phyloP scores from a whole-genome alignment of 2,797 vertebrate genomes.

The Acrossocheilus wenchowensis region DNA sequence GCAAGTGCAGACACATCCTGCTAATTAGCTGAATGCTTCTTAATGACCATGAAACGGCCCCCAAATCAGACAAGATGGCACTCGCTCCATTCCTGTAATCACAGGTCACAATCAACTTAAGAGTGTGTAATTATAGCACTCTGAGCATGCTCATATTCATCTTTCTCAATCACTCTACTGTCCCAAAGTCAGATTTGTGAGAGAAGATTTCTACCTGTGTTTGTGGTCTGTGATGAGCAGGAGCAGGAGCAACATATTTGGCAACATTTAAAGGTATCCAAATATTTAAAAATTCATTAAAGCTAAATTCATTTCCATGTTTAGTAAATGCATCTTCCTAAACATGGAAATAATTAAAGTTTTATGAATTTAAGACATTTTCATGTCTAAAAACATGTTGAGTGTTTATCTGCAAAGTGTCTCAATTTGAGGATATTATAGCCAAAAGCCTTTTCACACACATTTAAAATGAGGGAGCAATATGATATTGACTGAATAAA shows the following conservation, averaged over 20 bases:
- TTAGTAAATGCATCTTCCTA: not conserved
- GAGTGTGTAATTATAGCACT: constrained; percentile 46
- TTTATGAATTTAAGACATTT: not conserved
- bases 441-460: too few species aligned
- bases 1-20: constrained; percentile 38
- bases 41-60: constrained; percentile 42
- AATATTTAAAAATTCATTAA: not conserved
- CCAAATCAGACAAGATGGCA: constrained; percentile 48
- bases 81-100: constrained; percentile 46
- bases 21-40: constrained; percentile 50
- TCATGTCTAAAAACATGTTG: not conserved
- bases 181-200: not conserved
- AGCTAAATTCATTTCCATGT: not conserved
- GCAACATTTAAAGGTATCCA: not conserved
- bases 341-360: not conserved
- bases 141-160: constrained; percentile 14
- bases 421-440: not conserved
- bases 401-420: not conserved
- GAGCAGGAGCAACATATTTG: not conserved
- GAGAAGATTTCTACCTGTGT: not conserved
- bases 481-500: not conserved
- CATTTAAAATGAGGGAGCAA: not conserved
- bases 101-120: constrained; percentile 46
- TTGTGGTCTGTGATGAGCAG: not conserved
- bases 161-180: constrained; percentile 11